Evolutionary conservation across 2,888 invertebrate genomes (phyloP), one percentile per base, ranked within the genome.

Genomic region (Agrochola litura): DNA sequence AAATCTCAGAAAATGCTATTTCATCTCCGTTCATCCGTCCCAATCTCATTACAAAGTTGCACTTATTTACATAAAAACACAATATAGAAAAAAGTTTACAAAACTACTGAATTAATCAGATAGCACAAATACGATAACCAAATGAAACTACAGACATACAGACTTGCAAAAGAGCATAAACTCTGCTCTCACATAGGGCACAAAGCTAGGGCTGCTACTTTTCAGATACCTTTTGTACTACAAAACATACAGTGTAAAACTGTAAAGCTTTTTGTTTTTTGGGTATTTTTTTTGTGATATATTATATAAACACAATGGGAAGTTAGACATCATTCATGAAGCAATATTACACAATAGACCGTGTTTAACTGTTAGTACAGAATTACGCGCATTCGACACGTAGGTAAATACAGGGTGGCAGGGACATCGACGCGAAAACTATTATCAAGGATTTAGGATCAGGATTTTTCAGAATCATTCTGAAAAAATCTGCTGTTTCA

Each of bases 31-130:
- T 68, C 79, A 64, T 71, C n/a, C 61, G 12, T 73, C 46, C 37
- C n/a, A 66, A 72, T 81, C 67, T 77, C 70, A 77, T 83, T 77
- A 65, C 63, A 61, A 77, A 77, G 65, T 77, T 64, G 19, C 25
- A 37, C 14, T 72, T 64, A 72, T 83, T 74, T 76, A 76, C 75
- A 87, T 78, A 75, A 76, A 70, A 84, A 70, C 61, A 72, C 60
- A 64, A 54, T 76, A 54, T 54, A 79, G 73, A 30, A 79, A 81
- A 87, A 83, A 76, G 68, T 87, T 74, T 72, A 75, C 66, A 78
- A 79, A 81, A 85, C 66, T 84, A 79, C 76, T 85, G 87, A 87
- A 87, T 86, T 87, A 86, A 86, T 87, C 85, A 83, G 87, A 86
- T 83, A 81, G 82, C 76, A 73, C 76, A 83, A 83, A 87, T 77